Evolutionary conservation across 1,140 invertebrate genomes (phyloP).

Genomic region (Cyphomyrmex costatus): DNA sequence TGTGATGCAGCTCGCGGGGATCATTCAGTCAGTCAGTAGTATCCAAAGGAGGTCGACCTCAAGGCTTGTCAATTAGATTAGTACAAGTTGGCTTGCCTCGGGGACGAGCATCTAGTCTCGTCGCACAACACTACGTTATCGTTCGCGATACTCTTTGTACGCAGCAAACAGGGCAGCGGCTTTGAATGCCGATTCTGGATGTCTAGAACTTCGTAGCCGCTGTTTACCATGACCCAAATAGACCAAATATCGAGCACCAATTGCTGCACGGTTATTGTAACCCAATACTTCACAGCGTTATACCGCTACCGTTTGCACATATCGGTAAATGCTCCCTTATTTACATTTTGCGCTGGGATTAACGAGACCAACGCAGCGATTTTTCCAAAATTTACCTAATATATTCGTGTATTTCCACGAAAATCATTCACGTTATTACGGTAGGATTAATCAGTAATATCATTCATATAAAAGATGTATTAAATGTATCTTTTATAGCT

Average conservation of each 20-base stretch:
- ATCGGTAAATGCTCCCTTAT: not conserved
- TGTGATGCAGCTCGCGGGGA: constrained; percentile 10
- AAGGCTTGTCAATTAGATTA: constrained; percentile 71
- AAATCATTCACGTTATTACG: not conserved
- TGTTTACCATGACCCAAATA: constrained; percentile 39
- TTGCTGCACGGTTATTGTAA: constrained; percentile 24
- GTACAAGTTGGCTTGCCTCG: constrained; percentile 45
- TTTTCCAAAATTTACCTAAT: not conserved
- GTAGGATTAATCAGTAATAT: not conserved
- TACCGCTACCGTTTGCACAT: not conserved
- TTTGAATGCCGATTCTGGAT: constrained; percentile 22
- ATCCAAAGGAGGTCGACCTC: constrained; percentile 66
- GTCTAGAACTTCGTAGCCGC: not conserved
- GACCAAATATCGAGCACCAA: constrained; percentile 13
- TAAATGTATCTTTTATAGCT: not conserved
- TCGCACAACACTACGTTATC: constrained; percentile 27
- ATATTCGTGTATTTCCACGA: not conserved
- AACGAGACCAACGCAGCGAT: not conserved
- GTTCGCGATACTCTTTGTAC: constrained; percentile 37
- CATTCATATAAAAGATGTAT: too few species aligned
- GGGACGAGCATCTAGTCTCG: constrained; percentile 44
- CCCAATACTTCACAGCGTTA: not conserved
- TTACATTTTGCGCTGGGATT: not conserved
- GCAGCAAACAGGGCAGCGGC: not conserved
- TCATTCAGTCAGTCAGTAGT: constrained; percentile 53